Base-by-base conservation (phyloP, 2,797 vertebrate genomes). In the Sandelia bainsii region DNA sequence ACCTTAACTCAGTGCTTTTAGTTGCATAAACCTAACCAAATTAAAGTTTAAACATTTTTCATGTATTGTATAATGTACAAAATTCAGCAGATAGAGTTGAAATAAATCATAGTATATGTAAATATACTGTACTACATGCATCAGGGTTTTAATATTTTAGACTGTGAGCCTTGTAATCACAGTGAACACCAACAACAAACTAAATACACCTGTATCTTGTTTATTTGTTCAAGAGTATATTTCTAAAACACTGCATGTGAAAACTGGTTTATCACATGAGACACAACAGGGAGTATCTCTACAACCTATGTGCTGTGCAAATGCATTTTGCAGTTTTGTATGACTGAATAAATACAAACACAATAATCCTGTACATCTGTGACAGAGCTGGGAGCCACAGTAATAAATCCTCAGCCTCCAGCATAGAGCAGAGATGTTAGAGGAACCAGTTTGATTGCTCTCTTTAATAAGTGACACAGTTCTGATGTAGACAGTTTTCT, bases 291-390 rank as follows among this genome's bases (percentile, higher is more conserved):
- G 32, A 37, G 39, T 20, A 53, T 67, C 19, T 67, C 17, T 44
- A 54, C 25, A 51, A 25, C 14, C 44, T 29, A 22, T 52, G 49
- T 13, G 27, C 71, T 45, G 22, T 62, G 56, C 3, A 45, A 45
- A 45, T 45, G 2, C 1, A 45, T n/a, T 62, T 66, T 57, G 44
- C 25, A 42, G 53, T 48, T 32, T 52, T 23, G 5, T 62, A 17
- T 37, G 22, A 39, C 54, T 68, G 49, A 64, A 45, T 52, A 42
- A 58, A 67, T 27, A 34, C 32, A 67, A 50, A 50, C 40, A 45
- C 56, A 11, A 45, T 53, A 63, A 68, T 72, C 13, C 27, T 23
- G 40, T 25, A 17, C 23, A 57, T 63, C 57, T 68, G 52, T 16
- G 50, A 37, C 3, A 34, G 59, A 0, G 39, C 48, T 22, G 14